Conservation (phyloP, 2,888 invertebrate genomes). For the Protophormia terraenovae region DNA sequence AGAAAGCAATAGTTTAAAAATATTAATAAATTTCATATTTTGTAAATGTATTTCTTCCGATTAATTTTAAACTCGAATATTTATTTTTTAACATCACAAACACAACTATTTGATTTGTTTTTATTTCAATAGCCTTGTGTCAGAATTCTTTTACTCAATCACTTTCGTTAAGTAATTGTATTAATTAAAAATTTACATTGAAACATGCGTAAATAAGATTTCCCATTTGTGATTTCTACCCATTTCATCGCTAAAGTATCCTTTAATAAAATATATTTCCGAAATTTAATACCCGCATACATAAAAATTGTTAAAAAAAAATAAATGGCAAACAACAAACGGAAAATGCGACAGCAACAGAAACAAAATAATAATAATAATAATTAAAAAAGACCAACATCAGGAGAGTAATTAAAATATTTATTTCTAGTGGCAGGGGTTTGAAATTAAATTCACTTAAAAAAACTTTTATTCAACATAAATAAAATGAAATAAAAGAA, state of each 20-base stretch:
- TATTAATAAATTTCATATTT: no score
- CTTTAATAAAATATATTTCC: constrained; percentile 22
- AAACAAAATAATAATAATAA: background rate
- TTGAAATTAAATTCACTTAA: constrained; percentile 46
- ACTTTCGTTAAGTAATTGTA: constrained; percentile 71
- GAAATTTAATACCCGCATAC: constrained; percentile 16
- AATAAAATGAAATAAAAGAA: constrained; percentile 25
- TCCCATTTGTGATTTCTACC: constrained; percentile 9
- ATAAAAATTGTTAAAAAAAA: background rate
- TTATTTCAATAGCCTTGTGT: background rate
- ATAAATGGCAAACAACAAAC: background rate
- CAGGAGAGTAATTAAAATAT: constrained; percentile 30
- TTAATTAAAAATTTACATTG: constrained; percentile 76
- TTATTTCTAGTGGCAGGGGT: constrained; percentile 10
- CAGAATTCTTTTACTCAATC: constrained; percentile 16
- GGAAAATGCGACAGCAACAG: background rate
- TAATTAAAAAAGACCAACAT: background rate
- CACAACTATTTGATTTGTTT: background rate
- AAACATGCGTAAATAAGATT: constrained; percentile 64
- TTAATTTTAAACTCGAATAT: background rate
- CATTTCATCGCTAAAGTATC: background rate
- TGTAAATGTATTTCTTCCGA: no score
- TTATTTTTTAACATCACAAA: background rate
- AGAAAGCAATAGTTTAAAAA: no score
- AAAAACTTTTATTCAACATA: constrained; percentile 3